Evolutionary conservation across 2,888 invertebrate genomes (phyloP).

Genomic region (Sesamia inferens): DNA sequence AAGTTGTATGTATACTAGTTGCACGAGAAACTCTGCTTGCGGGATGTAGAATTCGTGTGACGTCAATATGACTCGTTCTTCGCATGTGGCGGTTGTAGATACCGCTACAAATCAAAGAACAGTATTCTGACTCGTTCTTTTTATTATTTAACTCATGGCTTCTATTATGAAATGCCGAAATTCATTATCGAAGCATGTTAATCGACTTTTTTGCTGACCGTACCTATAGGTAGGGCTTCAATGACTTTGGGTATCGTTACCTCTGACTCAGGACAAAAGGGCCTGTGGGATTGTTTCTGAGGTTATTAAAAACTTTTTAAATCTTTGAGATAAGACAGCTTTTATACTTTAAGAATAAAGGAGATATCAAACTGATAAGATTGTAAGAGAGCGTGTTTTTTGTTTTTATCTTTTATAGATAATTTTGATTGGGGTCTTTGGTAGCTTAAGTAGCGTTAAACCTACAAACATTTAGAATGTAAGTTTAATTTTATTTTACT

Average conservation of each 20-base stretch:
- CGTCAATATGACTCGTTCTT: no score
- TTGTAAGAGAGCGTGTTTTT: constrained; percentile 21
- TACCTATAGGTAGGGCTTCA: constrained; percentile 45
- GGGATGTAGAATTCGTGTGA: no score
- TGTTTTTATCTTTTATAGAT: constrained; percentile 1
- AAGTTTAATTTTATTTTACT: no score
- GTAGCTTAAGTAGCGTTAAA: neutral
- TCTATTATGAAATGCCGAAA: no score
- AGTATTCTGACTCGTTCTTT: no score
- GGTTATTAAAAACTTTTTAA: constrained; percentile 77
- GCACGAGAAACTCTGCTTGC: no score
- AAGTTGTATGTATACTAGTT: no score
- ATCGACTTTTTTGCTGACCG: constrained; percentile 1
- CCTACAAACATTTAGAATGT: no score
- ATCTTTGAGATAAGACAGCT: constrained; percentile 68
- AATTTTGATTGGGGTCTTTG: neutral
- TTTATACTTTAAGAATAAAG: constrained; percentile 46
- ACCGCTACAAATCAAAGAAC: no score
- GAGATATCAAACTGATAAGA: constrained; percentile 50
- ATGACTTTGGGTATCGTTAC: constrained; percentile 57
- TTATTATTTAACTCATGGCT: no score
- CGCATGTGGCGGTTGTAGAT: no score
- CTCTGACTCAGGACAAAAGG: constrained; percentile 39
- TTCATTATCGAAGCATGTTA: no score
- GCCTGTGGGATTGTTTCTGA: constrained; percentile 63